A percentile compares a stretch with the other conserved stretches of the same genome.
These are phyloP conservation scores for Sebastes hopkinsi DNA, from an alignment of 2,797 vertebrate genomes.

Conservation along the genomic window DNA sequence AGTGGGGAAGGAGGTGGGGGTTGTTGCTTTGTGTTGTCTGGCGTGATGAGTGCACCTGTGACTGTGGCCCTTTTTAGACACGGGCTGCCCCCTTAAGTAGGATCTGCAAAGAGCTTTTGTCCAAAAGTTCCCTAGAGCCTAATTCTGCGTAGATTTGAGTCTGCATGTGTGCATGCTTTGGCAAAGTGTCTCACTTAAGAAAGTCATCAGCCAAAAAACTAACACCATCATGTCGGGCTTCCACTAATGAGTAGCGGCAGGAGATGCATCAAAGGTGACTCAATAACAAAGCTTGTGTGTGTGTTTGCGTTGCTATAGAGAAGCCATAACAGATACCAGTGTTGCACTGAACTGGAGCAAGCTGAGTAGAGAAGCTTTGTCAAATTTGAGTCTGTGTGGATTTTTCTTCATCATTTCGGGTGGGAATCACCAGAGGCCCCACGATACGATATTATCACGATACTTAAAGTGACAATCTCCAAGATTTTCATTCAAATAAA, in stretches of 20 bases:
- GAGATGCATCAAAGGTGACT: not conserved
- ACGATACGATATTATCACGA: no score
- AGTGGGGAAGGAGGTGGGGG: not conserved
- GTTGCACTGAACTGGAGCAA: not conserved
- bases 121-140: not conserved
- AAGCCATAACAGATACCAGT: not conserved
- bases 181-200: not conserved
- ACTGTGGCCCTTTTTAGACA: conserved; percentile 8
- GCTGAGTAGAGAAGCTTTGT: not conserved
- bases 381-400: not conserved
- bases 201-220: not conserved
- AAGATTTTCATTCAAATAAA: no score
- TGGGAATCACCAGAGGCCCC: no score
- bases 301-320: conserved; percentile 14
- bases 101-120: not conserved
- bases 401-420: not conserved
- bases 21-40: conserved; percentile 53
- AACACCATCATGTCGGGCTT: not conserved
- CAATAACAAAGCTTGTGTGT: not conserved
- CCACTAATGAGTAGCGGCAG: not conserved
- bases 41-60: conserved; percentile 44
- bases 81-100: not conserved
- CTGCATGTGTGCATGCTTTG: not conserved
- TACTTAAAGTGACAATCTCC: no score
- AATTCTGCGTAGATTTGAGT: not conserved